Conservation (phyloP, 2,888 invertebrate species). For the Tyria jacobaeae region DNA sequence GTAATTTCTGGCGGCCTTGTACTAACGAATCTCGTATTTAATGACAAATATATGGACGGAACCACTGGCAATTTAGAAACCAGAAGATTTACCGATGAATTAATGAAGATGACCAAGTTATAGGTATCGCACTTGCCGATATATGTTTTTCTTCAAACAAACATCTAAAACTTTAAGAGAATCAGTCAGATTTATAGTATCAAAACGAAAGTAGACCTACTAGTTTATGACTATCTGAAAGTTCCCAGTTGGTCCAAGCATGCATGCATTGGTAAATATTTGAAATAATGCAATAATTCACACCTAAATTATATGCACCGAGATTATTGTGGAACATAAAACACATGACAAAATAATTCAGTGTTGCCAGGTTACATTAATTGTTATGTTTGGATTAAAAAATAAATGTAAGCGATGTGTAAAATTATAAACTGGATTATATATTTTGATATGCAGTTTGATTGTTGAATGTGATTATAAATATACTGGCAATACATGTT, state of each 20-base stretch:
- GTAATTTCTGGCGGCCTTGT: background rate
- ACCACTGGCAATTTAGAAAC: background rate
- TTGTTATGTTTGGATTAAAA: background rate
- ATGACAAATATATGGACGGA: constrained; percentile 12
- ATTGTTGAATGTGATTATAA: background rate
- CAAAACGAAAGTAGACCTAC: no score
- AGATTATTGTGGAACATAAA: background rate
- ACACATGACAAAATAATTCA: background rate
- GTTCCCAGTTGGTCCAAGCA: background rate
- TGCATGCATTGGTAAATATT: background rate
- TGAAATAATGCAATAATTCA: background rate
- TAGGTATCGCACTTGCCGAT: no score
- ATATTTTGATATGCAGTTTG: constrained; percentile 5
- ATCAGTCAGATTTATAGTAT: no score
- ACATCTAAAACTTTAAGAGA: no score
- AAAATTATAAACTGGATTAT: background rate
- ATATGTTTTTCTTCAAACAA: no score
- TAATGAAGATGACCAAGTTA: background rate
- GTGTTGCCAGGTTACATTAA: constrained; percentile 4
- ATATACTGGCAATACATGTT: background rate
- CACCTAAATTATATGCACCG: background rate
- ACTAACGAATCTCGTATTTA: constrained; percentile 34
- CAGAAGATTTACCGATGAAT: background rate
- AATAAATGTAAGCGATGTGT: background rate
- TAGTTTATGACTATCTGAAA: no score